Conservation (phyloP, 2,113 vertebrate species). For the Eurypyga helias region DNA sequence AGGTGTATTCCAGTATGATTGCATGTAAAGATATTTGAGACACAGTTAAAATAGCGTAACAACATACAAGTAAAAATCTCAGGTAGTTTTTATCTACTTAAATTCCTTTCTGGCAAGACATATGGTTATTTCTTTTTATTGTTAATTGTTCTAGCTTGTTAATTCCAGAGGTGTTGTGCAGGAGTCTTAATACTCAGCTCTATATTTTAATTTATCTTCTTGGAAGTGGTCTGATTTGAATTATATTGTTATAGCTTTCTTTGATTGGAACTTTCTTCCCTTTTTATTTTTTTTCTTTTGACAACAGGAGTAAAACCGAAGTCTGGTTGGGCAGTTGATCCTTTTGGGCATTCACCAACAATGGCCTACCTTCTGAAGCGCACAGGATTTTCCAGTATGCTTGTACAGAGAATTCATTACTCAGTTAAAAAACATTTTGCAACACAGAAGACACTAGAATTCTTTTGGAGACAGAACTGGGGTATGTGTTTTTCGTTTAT, state of each 20-base stretch:
- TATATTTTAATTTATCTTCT: background rate
- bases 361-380: conserved; percentile 91
- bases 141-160: background rate
- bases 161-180: background rate
- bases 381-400: conserved; percentile 86
- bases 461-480: conserved; percentile 95
- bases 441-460: conserved; percentile 84
- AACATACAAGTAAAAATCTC: background rate
- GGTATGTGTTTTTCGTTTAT: conserved; percentile 74
- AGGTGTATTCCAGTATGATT: background rate
- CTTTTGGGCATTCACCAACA: conserved; percentile 91
- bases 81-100: background rate
- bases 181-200: background rate
- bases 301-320: conserved; percentile 86
- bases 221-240: background rate
- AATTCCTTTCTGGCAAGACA: background rate
- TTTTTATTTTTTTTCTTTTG: background rate
- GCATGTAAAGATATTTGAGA: background rate
- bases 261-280: background rate
- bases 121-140: background rate
- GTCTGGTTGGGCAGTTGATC: conserved; percentile 89
- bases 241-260: background rate
- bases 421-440: conserved; percentile 91
- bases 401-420: conserved; percentile 93
- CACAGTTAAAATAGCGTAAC: background rate